phyloP scores from a whole-genome alignment of 2,113 vertebrate species.

The Thoracochromis brauschi region DNA sequence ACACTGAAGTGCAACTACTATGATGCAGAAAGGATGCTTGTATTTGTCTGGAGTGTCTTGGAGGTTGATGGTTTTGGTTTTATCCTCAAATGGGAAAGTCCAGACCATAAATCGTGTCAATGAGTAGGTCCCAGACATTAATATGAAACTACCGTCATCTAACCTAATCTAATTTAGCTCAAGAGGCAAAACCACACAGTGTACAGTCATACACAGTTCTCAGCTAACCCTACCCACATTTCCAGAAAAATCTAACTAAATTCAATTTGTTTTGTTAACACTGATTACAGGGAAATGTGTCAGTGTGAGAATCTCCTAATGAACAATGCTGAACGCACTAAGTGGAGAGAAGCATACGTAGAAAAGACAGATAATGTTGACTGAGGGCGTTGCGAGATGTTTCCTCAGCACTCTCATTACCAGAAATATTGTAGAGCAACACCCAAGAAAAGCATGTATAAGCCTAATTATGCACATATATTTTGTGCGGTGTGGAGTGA shows the following conservation, averaged over 20 bases:
- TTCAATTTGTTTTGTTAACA: not conserved
- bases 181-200: not conserved
- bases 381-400: not conserved
- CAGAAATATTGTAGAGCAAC: not conserved
- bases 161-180: not conserved
- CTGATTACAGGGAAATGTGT: not conserved
- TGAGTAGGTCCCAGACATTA: not conserved
- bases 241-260: not conserved
- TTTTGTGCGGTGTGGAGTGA: not conserved
- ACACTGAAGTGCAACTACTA: not conserved
- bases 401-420: conserved; percentile 9
- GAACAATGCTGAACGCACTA: not conserved
- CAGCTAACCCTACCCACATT: not conserved
- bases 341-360: not conserved
- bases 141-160: not conserved
- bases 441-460: not conserved
- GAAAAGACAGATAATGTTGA: not conserved
- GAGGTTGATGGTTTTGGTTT: not conserved
- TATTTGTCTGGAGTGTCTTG: not conserved
- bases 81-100: not conserved
- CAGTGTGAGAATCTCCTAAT: not conserved
- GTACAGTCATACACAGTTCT: not conserved
- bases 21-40: not conserved
- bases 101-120: not conserved
- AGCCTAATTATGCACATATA: not conserved